Evolutionary conservation across 2,113 vertebrate species (phyloP).

Genomic region (Epinephelus moara): DNA sequence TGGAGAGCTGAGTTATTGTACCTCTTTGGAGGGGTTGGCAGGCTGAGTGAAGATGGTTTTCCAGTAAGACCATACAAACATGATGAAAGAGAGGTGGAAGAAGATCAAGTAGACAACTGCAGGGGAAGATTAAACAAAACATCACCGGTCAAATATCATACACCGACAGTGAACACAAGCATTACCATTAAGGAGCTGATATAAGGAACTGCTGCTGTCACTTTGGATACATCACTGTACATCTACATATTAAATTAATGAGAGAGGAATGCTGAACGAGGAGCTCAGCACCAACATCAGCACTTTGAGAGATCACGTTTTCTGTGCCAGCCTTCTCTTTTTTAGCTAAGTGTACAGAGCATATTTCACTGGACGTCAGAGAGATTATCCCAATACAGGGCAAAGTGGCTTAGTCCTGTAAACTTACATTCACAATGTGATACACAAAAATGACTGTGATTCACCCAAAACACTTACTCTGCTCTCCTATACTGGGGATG

Average conservation of each 20-base stretch:
- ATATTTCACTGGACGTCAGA: conserved; percentile 19
- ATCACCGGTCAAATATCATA: conserved; percentile 18
- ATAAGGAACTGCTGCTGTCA: not conserved
- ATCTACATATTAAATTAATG: conserved; percentile 46
- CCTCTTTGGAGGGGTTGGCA: conserved; percentile 94
- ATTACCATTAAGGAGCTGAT: not conserved
- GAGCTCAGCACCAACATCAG: conserved; percentile 37
- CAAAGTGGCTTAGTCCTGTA: conserved; percentile 19
- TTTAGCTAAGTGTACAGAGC: conserved; percentile 36
- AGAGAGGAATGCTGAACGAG: conserved; percentile 39
- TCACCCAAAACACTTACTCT: conserved; percentile 80
- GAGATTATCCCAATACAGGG: conserved; percentile 20
- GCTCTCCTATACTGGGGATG: conserved; percentile 85
- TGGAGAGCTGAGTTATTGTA: conserved; percentile 67
- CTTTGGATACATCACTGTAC: not conserved
- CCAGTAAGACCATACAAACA: conserved; percentile 99
- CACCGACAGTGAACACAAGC: not conserved
- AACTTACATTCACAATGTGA: not conserved
- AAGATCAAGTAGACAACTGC: conserved; percentile 95
- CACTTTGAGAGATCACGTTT: conserved; percentile 47
- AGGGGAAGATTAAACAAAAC: conserved; percentile 77
- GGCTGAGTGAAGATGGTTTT: conserved; percentile 96
- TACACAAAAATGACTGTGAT: too few relatives aligned
- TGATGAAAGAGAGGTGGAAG: conserved; percentile 96
- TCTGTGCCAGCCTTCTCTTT: conserved; percentile 39